Conservation (phyloP, 2,113 vertebrate species). For the Aegithalos caudatus region DNA sequence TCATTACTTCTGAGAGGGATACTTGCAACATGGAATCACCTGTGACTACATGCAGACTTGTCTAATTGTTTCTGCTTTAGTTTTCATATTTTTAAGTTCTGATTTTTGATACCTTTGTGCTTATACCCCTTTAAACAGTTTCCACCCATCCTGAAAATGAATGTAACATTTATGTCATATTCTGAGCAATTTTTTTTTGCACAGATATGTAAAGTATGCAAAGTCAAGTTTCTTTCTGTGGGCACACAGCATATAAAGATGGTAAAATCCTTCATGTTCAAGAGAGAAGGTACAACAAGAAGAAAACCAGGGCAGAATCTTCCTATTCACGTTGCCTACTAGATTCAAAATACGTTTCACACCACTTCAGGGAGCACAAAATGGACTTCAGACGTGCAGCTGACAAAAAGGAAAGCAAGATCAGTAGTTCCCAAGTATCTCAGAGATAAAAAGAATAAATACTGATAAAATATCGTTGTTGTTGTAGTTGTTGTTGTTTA, state of each 20-base stretch:
- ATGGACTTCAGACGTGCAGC: not conserved
- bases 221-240: not conserved
- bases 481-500: not conserved
- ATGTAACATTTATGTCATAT: not conserved
- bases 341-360: not conserved
- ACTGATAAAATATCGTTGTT: not conserved
- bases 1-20: not conserved
- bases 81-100: not conserved
- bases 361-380: not conserved
- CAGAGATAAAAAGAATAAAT: not conserved
- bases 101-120: not conserved
- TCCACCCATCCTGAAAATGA: not conserved
- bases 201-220: not conserved
- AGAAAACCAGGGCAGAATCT: not conserved
- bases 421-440: not conserved
- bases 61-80: not conserved
- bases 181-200: not conserved
- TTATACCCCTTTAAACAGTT: not conserved
- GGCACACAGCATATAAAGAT: not conserved
- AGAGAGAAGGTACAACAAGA: not conserved
- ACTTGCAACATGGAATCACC: not conserved
- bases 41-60: not conserved
- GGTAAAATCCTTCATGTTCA: not conserved
- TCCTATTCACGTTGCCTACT: not conserved
- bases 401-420: not conserved